Evolutionary conservation across 2,797 vertebrate genomes (phyloP).

Genomic region (Lates japonicus): DNA sequence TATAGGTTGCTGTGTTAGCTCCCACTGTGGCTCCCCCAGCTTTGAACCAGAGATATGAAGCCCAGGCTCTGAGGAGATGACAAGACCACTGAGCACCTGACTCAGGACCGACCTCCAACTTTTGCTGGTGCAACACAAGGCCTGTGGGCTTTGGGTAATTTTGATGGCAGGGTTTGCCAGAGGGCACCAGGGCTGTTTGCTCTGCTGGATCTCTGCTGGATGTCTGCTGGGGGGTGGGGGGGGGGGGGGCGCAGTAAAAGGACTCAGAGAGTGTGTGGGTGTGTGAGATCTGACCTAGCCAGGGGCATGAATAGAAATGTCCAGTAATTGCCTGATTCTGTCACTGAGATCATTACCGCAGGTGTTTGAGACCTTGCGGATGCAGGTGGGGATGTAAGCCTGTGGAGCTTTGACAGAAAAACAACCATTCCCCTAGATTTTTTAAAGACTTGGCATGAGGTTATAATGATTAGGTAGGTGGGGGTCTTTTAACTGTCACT

Average conservation of each 20-base stretch:
- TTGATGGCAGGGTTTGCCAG: constrained; percentile 20
- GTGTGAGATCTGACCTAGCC: constrained; percentile 67
- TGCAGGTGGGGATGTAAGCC: constrained; percentile 25
- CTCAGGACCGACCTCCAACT: constrained; percentile 60
- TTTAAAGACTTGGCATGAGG: constrained; percentile 46
- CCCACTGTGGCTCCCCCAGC: neutral
- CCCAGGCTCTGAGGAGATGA: constrained; percentile 3
- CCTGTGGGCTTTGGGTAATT: constrained; percentile 18
- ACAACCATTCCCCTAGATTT: constrained; percentile 21
- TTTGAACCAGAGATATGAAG: constrained; percentile 15
- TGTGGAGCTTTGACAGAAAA: constrained; percentile 57
- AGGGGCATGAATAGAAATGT: constrained; percentile 69
- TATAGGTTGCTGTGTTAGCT: neutral
- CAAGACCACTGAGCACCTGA: constrained; percentile 43
- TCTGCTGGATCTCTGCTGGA: constrained; percentile 7
- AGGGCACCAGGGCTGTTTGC: constrained; percentile 38
- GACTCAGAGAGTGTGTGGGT: constrained; percentile 2
- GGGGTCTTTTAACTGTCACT: constrained; percentile 53
- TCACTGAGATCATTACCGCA: constrained; percentile 60
- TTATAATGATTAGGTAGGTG: constrained; percentile 63
- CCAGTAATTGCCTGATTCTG: constrained; percentile 66
- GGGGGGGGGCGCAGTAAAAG: neutral
- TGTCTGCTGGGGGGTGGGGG: neutral
- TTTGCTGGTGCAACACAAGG: constrained; percentile 51
- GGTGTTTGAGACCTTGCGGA: constrained; percentile 43